Evolutionary conservation across 2,888 invertebrate genomes (phyloP).

Genomic region (Coleophora deauratella): DNA sequence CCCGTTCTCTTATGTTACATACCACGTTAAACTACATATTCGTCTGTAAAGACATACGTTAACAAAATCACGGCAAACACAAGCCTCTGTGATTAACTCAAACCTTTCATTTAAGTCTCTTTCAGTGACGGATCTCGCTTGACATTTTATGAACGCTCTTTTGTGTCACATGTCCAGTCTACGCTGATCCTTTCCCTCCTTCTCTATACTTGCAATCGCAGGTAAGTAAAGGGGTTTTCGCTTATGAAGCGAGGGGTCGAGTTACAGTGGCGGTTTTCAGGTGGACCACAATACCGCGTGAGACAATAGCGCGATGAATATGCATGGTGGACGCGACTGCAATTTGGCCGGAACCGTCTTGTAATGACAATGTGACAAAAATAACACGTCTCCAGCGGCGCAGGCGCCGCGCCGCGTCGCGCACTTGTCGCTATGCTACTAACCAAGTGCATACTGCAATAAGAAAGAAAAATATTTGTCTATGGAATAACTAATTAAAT

Average conservation of each 20-base stretch:
- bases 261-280: slow-evolving; percentile 30
- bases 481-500: no score
- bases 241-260: slow-evolving; percentile 21
- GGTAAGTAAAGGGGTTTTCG: background rate
- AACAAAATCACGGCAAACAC: no score
- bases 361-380: slow-evolving; percentile 68
- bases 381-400: slow-evolving; percentile 37
- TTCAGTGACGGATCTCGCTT: slow-evolving; percentile 40
- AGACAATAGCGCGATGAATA: slow-evolving; percentile 66
- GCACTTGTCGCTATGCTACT: no score
- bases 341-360: slow-evolving; percentile 62
- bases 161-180: slow-evolving; percentile 32
- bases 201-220: background rate
- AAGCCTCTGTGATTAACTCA: slow-evolving; percentile 12
- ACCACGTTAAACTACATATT: no score
- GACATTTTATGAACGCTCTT: slow-evolving; percentile 54
- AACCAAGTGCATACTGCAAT: no score
- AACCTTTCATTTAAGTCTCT: slow-evolving; percentile 29
- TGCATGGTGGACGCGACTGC: slow-evolving; percentile 62
- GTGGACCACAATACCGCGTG: slow-evolving; percentile 48
- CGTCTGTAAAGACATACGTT: no score
- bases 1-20: no score
- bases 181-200: slow-evolving; percentile 20
- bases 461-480: no score
- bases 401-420: background rate